phyloP scores from a whole-genome alignment of 2,113 vertebrate genomes.

The Dermatemys mawii region DNA sequence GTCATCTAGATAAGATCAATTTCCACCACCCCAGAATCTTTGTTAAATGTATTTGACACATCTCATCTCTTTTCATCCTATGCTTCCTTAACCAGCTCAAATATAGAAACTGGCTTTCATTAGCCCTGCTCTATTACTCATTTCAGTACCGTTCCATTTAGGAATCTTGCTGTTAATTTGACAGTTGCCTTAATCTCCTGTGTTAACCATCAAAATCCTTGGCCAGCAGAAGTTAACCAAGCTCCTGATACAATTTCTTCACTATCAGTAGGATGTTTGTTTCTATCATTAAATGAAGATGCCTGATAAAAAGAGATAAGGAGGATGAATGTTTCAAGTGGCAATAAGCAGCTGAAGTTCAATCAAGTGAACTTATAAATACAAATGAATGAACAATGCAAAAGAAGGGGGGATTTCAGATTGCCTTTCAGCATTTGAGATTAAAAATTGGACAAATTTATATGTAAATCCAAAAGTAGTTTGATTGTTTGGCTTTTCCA shows the following conservation, averaged over 20 bases:
- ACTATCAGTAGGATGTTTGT: background rate
- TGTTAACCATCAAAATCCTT: background rate
- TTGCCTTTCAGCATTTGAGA: background rate
- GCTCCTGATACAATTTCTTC: background rate
- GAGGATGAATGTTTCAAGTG: background rate
- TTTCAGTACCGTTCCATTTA: background rate
- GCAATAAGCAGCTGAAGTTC: background rate
- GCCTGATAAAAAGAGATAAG: background rate
- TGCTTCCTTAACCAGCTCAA: constrained; percentile 35
- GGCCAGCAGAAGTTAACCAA: constrained; percentile 36
- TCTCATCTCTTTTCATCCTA: constrained; percentile 16
- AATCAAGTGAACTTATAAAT: background rate
- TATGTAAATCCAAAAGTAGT: background rate
- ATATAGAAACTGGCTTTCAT: constrained; percentile 60
- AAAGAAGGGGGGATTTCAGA: background rate
- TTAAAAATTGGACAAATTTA: background rate
- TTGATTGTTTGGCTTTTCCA: constrained; percentile 17
- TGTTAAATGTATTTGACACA: constrained; percentile 24
- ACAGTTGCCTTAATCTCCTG: constrained; percentile 5
- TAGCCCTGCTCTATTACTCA: constrained; percentile 38
- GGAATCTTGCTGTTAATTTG: constrained; percentile 11
- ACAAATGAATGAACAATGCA: background rate
- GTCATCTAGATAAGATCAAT: constrained; percentile 2
- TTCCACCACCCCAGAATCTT: constrained; percentile 21
- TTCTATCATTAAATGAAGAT: background rate